Evolutionary conservation across 2,113 vertebrate genomes (phyloP).

Genomic region (Lepidothrix coronata): DNA sequence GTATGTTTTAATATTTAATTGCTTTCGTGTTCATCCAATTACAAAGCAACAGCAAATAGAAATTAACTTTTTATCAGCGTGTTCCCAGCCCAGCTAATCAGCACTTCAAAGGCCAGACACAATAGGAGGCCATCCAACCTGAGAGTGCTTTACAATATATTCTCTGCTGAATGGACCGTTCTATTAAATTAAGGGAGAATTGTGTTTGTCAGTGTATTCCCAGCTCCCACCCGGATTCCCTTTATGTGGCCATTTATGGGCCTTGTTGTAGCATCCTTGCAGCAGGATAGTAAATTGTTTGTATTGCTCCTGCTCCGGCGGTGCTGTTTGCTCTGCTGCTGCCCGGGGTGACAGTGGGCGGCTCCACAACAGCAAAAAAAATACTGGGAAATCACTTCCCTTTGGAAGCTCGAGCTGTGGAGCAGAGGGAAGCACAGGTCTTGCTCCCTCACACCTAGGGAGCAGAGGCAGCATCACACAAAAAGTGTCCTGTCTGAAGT

Average conservation of each 20-base stretch:
- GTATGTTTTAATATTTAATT: conserved; percentile 85
- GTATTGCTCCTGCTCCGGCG: background rate
- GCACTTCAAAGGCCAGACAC: conserved; percentile 62
- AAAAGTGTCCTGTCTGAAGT: rapidly evolving
- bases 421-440: background rate
- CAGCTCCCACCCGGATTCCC: conserved; percentile 1
- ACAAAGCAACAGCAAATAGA: conserved; percentile 79
- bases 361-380: background rate
- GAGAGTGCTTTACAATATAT: conserved; percentile 33
- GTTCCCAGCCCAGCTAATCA: conserved; percentile 73
- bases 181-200: conserved; percentile 56
- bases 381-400: rapidly evolving
- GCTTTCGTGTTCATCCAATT: conserved; percentile 83
- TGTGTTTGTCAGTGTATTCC: conserved; percentile 27
- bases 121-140: conserved; percentile 63
- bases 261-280: background rate
- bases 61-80: conserved; percentile 81
- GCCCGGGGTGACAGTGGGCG: background rate
- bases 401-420: rapidly evolving
- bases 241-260: background rate
- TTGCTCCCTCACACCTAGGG: rapidly evolving
- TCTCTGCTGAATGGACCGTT: conserved; percentile 40
- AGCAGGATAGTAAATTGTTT: background rate
- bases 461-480: rapidly evolving
- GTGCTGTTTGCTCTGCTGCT: background rate